These are phyloP conservation scores for Philereme vetulata DNA, from an alignment of 2,888 invertebrate genomes.

Conservation along the genomic window DNA sequence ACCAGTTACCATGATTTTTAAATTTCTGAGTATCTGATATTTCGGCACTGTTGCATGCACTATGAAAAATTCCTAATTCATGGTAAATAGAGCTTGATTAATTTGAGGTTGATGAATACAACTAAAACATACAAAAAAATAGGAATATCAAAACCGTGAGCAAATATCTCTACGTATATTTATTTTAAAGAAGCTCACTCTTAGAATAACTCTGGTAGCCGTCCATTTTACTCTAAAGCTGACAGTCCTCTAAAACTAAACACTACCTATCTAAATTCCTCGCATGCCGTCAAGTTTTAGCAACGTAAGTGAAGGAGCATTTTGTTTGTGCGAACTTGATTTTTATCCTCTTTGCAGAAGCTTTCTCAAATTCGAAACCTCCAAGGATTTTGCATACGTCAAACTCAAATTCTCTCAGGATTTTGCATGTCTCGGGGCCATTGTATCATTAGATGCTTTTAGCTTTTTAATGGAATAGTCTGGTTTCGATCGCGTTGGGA, in stretches of 20 bases:
- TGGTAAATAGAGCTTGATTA: too few species aligned
- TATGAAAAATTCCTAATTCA: too few species aligned
- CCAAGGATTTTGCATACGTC: slow-evolving; percentile 18
- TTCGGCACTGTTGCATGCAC: too few species aligned
- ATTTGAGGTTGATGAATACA: too few species aligned
- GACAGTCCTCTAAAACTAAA: slow-evolving; percentile 4
- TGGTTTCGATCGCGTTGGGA: slow-evolving; percentile 8
- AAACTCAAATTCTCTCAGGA: slow-evolving; percentile 27
- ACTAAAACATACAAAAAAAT: too few species aligned
- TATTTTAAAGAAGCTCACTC: too few species aligned
- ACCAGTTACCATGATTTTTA: too few species aligned
- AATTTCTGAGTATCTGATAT: too few species aligned
- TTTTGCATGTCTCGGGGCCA: slow-evolving; percentile 11
- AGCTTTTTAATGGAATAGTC: slow-evolving; percentile 13
- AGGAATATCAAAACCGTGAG: too few species aligned
- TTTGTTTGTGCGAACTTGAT: slow-evolving; percentile 34
- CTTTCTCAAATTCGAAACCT: slow-evolving; percentile 30
- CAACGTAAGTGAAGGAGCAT: slow-evolving; percentile 32
- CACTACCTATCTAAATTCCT: slow-evolving; percentile 25
- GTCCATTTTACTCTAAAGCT: too few species aligned
- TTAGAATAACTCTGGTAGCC: too few species aligned
- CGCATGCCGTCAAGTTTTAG: slow-evolving; percentile 26
- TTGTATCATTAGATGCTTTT: slow-evolving; percentile 11
- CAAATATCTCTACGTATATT: too few species aligned
- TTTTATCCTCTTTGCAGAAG: slow-evolving; percentile 31